Evolutionary conservation across 2,113 vertebrate genomes (phyloP).

Genomic region (Trachemys scripta): DNA sequence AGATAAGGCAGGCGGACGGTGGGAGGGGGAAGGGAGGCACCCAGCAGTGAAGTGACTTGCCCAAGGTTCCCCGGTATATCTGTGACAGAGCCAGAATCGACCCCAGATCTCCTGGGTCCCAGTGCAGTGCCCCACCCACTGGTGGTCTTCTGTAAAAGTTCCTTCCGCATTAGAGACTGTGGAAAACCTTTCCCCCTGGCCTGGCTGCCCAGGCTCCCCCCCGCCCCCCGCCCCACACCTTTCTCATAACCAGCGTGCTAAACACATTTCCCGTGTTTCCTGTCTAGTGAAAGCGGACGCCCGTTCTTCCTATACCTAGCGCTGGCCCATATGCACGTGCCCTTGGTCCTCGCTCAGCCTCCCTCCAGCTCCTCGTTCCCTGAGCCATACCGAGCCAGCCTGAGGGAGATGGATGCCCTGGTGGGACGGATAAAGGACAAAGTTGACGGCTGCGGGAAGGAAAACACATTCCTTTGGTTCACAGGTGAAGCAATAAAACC

Average conservation of each 20-base stretch:
- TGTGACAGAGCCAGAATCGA: not conserved
- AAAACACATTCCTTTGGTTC: slow-evolving; percentile 93
- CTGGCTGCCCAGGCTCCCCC: not conserved
- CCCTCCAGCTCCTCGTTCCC: not conserved
- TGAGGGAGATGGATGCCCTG: slow-evolving; percentile 91
- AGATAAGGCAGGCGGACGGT: not conserved
- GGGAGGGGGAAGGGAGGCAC: not conserved
- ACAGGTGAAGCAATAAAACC: slow-evolving; percentile 78
- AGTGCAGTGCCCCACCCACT: not conserved
- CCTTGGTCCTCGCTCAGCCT: slow-evolving; percentile 69
- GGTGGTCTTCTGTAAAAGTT: not conserved
- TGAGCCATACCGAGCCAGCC: slow-evolving; percentile 78
- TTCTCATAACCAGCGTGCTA: not conserved
- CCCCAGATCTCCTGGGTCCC: not conserved
- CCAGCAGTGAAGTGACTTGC: not conserved
- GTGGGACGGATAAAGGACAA: slow-evolving; percentile 84
- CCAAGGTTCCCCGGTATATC: not conserved
- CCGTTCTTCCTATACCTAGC: slow-evolving; percentile 94
- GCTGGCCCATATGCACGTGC: slow-evolving; percentile 95
- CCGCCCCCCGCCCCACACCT: not conserved
- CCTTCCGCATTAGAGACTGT: not conserved
- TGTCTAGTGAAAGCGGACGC: slow-evolving; percentile 75
- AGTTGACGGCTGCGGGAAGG: slow-evolving; percentile 73
- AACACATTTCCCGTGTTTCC: not conserved
- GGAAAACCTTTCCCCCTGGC: not conserved